A percentile compares a stretch with the other conserved stretches of the same genome.
phyloP scores from a whole-genome alignment of 1,140 invertebrate species.

The Drosophila miranda region DNA sequence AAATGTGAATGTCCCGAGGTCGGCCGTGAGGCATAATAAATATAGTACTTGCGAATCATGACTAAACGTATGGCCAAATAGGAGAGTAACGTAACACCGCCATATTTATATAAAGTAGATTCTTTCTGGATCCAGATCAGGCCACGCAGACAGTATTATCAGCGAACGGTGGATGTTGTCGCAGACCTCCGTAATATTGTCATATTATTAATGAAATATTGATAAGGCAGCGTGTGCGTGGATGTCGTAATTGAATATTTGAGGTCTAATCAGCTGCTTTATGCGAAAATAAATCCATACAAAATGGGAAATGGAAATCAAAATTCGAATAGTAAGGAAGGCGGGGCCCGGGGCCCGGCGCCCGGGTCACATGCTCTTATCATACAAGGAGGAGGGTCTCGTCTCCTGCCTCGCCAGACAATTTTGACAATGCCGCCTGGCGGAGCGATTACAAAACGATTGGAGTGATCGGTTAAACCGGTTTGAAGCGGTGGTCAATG shows the following conservation, averaged over 20 bases:
- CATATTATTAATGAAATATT: constrained; percentile 53
- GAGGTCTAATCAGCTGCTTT: neutral
- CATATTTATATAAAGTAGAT: neutral
- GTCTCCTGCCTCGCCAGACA: neutral
- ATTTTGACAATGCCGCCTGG: neutral
- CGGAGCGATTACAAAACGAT: too few species aligned
- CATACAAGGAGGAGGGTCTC: constrained; percentile 4
- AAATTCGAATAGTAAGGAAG: too few species aligned
- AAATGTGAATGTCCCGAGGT: constrained; percentile 34
- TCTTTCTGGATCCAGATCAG: constrained; percentile 19
- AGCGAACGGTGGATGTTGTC: too few species aligned
- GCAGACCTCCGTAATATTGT: constrained; percentile 18
- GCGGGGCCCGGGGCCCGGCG: too few species aligned
- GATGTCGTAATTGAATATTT: constrained; percentile 42
- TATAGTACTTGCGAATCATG: constrained; percentile 16
- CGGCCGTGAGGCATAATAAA: constrained; percentile 17
- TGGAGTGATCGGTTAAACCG: constrained; percentile 31
- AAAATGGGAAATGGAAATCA: too few species aligned
- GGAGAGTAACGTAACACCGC: constrained; percentile 20
- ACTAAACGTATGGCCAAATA: constrained; percentile 30
- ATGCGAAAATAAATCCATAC: constrained; percentile 13
- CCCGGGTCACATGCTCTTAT: constrained; percentile 62
- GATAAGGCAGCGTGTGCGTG: constrained; percentile 58
- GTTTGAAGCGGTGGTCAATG: constrained; percentile 48
- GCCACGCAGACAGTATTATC: constrained; percentile 30